Evolutionary conservation across 2,113 vertebrate genomes (phyloP).

Genomic region (Tiliqua scincoides): DNA sequence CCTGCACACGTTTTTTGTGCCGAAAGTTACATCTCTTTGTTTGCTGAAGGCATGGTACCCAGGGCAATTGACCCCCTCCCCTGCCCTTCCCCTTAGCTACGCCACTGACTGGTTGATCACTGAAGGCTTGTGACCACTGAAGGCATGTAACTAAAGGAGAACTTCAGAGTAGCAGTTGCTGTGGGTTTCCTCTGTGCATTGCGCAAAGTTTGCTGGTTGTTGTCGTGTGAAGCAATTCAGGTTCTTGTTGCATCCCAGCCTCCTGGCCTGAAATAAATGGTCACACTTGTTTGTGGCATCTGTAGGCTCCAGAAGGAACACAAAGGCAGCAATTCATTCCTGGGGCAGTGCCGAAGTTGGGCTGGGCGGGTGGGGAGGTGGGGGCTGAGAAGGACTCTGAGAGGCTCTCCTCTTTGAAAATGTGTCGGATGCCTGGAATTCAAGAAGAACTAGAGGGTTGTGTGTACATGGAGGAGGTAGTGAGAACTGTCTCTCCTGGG

Average conservation of each 20-base stretch:
- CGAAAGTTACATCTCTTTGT: too few relatives aligned
- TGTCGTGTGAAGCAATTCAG: not conserved
- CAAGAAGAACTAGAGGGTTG: not conserved
- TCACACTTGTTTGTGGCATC: constrained; percentile 45
- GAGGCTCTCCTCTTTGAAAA: not conserved
- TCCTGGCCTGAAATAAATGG: constrained; percentile 52
- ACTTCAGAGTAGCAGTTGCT: not conserved
- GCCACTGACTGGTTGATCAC: too few relatives aligned
- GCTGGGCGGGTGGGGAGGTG: constrained; percentile 39
- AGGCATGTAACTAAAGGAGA: not conserved
- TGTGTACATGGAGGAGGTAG: not conserved
- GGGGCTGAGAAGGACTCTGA: constrained; percentile 24
- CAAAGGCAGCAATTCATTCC: constrained; percentile 58
- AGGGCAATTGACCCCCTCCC: too few relatives aligned
- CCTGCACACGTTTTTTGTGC: too few relatives aligned
- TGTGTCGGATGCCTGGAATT: not conserved
- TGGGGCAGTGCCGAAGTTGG: constrained; percentile 13
- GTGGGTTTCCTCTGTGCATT: not conserved
- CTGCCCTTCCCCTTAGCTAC: too few relatives aligned
- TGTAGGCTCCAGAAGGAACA: constrained; percentile 47
- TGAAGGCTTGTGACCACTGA: too few relatives aligned
- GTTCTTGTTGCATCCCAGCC: constrained; percentile 4
- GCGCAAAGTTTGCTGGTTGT: not conserved
- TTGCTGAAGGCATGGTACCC: too few relatives aligned
- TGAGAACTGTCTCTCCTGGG: not conserved